A percentile compares a stretch with the other conserved stretches of the same genome.
Conservation (phyloP, 2,113 vertebrate genomes). For the Axis porcinus region DNA sequence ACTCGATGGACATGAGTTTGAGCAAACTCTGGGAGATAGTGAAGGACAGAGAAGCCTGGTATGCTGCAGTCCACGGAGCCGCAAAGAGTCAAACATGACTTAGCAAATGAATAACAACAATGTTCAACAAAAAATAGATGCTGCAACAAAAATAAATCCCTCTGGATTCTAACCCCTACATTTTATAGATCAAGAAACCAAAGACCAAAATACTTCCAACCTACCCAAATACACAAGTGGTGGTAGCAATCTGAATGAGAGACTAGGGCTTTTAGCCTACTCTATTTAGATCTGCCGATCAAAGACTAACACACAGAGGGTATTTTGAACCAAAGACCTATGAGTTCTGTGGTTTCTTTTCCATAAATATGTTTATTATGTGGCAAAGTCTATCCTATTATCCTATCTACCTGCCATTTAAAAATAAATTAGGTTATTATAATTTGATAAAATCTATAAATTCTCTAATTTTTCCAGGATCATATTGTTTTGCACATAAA, state of each 20-base stretch:
- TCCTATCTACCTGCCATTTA: not conserved
- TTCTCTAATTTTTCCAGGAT: not conserved
- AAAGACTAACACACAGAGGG: not conserved
- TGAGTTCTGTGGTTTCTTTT: not conserved
- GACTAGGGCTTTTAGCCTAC: not conserved
- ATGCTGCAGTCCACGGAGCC: not conserved
- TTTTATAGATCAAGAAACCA: not conserved
- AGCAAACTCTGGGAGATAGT: not conserved
- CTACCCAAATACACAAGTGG: not conserved
- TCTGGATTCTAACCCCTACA: not conserved
- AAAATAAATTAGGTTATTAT: not conserved
- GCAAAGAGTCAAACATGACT: not conserved
- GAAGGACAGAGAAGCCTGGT: not conserved
- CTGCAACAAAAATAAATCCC: not conserved
- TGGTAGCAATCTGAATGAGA: not conserved
- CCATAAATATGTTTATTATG: not conserved
- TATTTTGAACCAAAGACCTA: slow-evolving; percentile 1
- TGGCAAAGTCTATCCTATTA: not conserved
- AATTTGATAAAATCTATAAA: slow-evolving; percentile 12
- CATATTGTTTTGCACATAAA: not conserved
- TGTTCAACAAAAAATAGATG: not conserved
- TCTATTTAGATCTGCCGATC: not conserved
- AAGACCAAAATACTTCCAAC: not conserved
- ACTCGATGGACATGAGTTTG: not conserved
- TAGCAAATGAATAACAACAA: not conserved